phyloP scores from a whole-genome alignment of 2,113 vertebrate genomes.

The human (Homo sapiens) region DNA sequence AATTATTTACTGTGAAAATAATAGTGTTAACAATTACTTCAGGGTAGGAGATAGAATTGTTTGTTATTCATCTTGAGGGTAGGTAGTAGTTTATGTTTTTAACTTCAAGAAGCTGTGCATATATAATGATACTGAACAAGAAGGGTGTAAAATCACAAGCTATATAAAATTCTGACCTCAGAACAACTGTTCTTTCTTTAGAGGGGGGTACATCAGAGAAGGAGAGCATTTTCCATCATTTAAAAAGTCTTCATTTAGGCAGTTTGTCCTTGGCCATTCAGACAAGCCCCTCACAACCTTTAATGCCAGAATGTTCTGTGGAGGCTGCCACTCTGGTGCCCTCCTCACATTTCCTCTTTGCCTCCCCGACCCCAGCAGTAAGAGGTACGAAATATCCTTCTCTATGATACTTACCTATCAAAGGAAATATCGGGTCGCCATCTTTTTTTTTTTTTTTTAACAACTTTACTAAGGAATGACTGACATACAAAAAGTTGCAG shows the following conservation, averaged over 20 bases:
- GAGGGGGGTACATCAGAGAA: not conserved
- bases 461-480: not conserved
- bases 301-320: not conserved
- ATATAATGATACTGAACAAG: not conserved
- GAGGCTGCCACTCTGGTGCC: not conserved
- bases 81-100: conserved; percentile 24
- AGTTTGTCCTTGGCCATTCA: not conserved
- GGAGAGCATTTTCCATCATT: not conserved
- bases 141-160: not conserved
- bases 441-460: not conserved
- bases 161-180: not conserved
- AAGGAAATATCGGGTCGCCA: not conserved
- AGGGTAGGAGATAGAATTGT: conserved; percentile 46
- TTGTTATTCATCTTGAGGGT: conserved; percentile 31
- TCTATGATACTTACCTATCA: not conserved
- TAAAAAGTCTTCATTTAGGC: not conserved
- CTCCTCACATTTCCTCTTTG: not conserved
- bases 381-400: not conserved
- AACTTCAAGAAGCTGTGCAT: conserved; percentile 10
- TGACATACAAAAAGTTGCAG: not conserved
- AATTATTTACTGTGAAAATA: conserved; percentile 71
- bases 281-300: not conserved
- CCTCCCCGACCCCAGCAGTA: not conserved
- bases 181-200: not conserved
- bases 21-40: conserved; percentile 40